Evolutionary conservation across 2,797 vertebrate species (phyloP).

Genomic region (Spinus olivaceus): DNA sequence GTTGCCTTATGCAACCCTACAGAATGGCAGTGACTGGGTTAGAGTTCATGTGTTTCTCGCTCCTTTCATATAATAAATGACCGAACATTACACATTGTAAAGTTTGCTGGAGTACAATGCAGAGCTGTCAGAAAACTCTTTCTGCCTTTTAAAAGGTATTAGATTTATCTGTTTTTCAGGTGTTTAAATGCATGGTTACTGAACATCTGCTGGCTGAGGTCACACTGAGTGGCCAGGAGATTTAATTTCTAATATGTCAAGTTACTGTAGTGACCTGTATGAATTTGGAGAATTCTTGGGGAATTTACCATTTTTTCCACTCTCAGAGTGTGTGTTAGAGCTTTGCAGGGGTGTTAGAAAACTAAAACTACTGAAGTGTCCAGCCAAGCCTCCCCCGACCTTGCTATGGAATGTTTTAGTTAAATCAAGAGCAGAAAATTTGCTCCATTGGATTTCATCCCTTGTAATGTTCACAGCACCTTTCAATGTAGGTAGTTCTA

Average conservation of each 20-base stretch:
- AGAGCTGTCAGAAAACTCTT: neutral
- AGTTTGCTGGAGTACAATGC: neutral
- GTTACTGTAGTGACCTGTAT: neutral
- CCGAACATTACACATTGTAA: neutral
- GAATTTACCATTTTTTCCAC: neutral
- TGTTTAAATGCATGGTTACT: neutral
- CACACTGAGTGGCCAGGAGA: neutral
- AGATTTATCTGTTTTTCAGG: neutral
- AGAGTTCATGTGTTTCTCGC: neutral
- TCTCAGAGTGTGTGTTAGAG: neutral
- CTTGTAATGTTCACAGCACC: neutral
- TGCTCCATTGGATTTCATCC: fast-evolving
- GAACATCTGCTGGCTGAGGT: neutral
- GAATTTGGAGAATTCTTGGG: neutral
- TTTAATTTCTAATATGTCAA: neutral
- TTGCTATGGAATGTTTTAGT: fast-evolving
- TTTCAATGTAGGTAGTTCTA: neutral
- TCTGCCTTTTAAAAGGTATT: neutral
- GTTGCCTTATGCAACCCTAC: neutral
- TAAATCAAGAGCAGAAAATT: neutral
- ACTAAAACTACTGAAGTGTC: neutral
- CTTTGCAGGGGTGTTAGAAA: neutral
- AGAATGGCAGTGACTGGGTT: fast-evolving
- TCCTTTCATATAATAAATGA: neutral
- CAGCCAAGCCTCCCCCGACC: fast-evolving